phyloP scores from a whole-genome alignment of 2,888 invertebrate genomes.

The Cosmorhoe ocellata region DNA sequence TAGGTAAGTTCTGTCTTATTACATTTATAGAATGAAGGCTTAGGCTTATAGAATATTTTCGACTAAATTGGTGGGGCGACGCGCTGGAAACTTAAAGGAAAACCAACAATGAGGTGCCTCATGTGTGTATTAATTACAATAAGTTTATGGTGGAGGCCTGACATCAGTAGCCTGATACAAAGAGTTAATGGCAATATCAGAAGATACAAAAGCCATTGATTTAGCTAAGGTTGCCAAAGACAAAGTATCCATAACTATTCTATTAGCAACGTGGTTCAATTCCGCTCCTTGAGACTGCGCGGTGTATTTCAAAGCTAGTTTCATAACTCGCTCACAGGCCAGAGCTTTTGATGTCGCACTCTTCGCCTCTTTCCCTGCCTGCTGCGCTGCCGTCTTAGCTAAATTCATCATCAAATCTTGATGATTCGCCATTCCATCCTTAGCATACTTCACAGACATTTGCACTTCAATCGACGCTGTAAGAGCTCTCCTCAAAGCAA shows the following conservation, averaged over 20 bases:
- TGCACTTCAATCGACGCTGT: constrained; percentile 76
- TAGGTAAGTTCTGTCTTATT: background rate
- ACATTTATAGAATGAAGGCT: too few relatives aligned
- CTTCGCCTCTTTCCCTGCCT: constrained; percentile 76
- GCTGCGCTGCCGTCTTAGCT: constrained; percentile 75
- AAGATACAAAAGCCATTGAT: constrained; percentile 76
- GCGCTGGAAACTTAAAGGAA: background rate
- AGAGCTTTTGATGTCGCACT: constrained; percentile 71
- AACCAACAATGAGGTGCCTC: background rate
- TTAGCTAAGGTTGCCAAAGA: constrained; percentile 72
- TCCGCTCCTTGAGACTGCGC: constrained; percentile 72
- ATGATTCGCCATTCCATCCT: constrained; percentile 73
- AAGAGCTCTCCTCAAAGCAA: constrained; percentile 71
- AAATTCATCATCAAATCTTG: constrained; percentile 78
- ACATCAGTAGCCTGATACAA: constrained; percentile 75
- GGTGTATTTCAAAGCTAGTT: constrained; percentile 72
- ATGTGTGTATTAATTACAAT: constrained; percentile 6
- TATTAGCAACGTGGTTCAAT: constrained; percentile 72
- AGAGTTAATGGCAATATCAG: constrained; percentile 76
- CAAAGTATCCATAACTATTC: constrained; percentile 73
- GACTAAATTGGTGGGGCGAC: too few relatives aligned
- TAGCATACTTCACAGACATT: constrained; percentile 74
- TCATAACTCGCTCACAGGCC: constrained; percentile 69
- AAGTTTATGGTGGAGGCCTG: constrained; percentile 60
- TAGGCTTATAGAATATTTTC: too few relatives aligned